Base-by-base conservation (phyloP, 1,140 invertebrate genomes). In the Drosophila bipectinata region DNA sequence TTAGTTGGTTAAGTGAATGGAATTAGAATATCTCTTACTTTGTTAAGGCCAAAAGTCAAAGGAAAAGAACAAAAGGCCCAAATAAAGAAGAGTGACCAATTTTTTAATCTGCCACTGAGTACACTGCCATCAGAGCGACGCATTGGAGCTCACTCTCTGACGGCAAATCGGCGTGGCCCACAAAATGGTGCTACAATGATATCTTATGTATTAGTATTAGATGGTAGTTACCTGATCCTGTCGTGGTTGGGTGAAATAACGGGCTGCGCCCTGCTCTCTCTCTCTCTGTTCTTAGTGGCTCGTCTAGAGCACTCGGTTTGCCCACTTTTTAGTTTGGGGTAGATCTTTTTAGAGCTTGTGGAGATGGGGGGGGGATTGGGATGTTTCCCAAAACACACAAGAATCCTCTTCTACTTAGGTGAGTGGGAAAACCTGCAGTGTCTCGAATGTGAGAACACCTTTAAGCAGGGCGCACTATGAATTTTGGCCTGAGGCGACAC, bases 81-180 rank as follows among this genome's bases (percentile, higher is more conserved):
- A 91, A 88, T 79, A 90, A 82, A 83, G 81, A 79, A 81, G 79
- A 91, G 78, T 91, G 79, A 66, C 57, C 83, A 88, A 82, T 88
- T 75, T 79, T 85, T 91, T 77, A 55, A 55, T 91, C 8, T 91
- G 69, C 90, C 90, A 92, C 88, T 83, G 82, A 91, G 90, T 88
- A 91, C 84, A 92, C 81, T 92, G 92, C 92, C 79, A 90, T 92
- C 78, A 90, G 67, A 91, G 92, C 89, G 79, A 92, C 81, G 67
- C 74, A 12, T 47, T 51, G 5, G 45, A 51, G 61, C 56, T 91
- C 84, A 92, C 82, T 81, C 81, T 90, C 84, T 76, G 63, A 90
- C 81, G 82, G 90, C 84, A 88, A 92, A 92, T 92, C 92, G 91
- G 84, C 91, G 91, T 92, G 91, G 89, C 89, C 73, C 47, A 15